phyloP scores from a whole-genome alignment of 2,888 invertebrate species.

The Encarsia formosa region DNA sequence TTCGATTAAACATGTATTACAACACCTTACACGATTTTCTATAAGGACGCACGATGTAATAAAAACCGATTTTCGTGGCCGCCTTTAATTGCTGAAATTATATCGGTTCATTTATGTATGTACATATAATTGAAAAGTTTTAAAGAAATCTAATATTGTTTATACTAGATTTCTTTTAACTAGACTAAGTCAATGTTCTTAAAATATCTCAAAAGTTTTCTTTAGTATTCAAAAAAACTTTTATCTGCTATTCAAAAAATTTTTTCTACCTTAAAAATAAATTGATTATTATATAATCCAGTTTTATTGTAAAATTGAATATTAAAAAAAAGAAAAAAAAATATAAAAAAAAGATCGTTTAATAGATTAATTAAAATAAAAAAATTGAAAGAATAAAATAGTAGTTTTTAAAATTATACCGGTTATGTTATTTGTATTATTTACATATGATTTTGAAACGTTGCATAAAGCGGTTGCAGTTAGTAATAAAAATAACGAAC shows the following conservation, averaged over 20 bases:
- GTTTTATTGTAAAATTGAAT: slow-evolving; percentile 15
- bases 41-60: slow-evolving; percentile 26
- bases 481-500: neutral
- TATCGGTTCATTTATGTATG: no score
- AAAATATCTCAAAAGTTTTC: no score
- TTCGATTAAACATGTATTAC: slow-evolving; percentile 34
- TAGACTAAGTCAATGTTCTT: no score
- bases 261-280: slow-evolving; percentile 3
- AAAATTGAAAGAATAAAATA: slow-evolving; percentile 18
- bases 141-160: no score
- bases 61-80: slow-evolving; percentile 28
- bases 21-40: slow-evolving; percentile 38
- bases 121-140: no score
- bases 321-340: slow-evolving; percentile 21
- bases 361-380: neutral
- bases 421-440: no score
- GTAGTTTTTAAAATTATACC: slow-evolving; percentile 11
- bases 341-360: slow-evolving; percentile 2
- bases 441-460: no score
- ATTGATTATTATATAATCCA: slow-evolving; percentile 16
- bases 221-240: slow-evolving; percentile 9
- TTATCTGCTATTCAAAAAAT: slow-evolving; percentile 5
- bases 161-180: no score
- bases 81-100: no score
- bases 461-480: no score